phyloP scores from a whole-genome alignment of 2,797 vertebrate genomes.

The Percopsis omiscomaycus region DNA sequence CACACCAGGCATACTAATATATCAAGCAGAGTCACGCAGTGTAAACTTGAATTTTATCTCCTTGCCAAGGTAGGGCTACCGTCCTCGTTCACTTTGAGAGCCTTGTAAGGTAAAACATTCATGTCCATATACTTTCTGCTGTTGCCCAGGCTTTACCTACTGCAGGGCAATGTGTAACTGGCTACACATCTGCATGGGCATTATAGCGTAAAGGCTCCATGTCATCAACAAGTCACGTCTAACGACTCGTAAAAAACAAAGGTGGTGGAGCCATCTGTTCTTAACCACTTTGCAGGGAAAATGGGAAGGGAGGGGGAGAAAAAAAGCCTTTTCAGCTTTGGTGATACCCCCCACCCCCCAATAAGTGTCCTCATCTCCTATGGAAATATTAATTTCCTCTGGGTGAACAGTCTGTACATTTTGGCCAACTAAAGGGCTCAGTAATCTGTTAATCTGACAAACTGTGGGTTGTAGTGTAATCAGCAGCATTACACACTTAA shows the following conservation, averaged over 20 bases:
- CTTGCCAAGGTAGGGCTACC: conserved; percentile 3
- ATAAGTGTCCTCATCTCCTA: conserved; percentile 53
- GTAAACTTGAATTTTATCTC: conserved; percentile 25
- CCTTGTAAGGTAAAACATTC: conserved; percentile 23
- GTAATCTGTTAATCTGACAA: conserved; percentile 47
- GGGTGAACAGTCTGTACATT: not conserved
- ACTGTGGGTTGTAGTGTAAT: conserved; percentile 44
- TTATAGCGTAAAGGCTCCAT: conserved; percentile 73
- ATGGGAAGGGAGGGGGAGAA: conserved; percentile 13
- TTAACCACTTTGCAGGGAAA: conserved; percentile 61
- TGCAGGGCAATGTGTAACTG: conserved; percentile 31
- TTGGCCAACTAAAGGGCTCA: conserved; percentile 35
- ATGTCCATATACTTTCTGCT: conserved; percentile 9
- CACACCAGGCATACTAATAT: conserved; percentile 25
- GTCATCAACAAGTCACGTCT: conserved; percentile 82
- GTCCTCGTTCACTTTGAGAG: conserved; percentile 8
- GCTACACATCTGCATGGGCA: conserved; percentile 74
- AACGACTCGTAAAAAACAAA: conserved; percentile 80
- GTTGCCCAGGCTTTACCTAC: conserved; percentile 12
- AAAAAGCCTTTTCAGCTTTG: conserved; percentile 49
- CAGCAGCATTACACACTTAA: conserved; percentile 61
- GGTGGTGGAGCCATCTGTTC: conserved; percentile 80
- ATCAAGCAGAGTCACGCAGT: conserved; percentile 10
- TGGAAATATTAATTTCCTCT: conserved; percentile 43
- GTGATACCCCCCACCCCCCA: conserved; percentile 38